These are phyloP conservation scores for Phenganax marumi DNA, from an alignment of 92 coral and sea anemone genomes.

Conservation along the genomic window DNA sequence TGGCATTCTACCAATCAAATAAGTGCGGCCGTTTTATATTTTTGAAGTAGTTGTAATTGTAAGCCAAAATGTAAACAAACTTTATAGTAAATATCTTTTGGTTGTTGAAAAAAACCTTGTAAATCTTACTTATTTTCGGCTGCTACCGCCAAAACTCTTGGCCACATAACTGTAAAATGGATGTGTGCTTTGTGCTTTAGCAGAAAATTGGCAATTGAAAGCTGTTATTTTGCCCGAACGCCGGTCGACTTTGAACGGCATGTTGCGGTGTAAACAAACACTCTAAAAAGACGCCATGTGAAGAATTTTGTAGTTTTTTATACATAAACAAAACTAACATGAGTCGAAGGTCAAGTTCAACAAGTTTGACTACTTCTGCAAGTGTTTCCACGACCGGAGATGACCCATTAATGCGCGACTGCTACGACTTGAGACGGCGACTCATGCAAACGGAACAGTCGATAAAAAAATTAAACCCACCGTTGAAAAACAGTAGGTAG, in stretches of 20 bases:
- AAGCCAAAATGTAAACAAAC: conserved; percentile 20
- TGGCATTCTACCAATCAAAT: not conserved
- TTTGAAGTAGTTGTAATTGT: not conserved
- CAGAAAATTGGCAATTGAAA: not conserved
- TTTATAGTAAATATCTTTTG: conserved; percentile 13
- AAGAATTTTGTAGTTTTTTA: not conserved
- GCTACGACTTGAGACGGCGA: conserved; percentile 89
- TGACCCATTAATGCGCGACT: conserved; percentile 95
- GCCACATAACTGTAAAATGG: not conserved
- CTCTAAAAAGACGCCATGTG: conserved; percentile 19
- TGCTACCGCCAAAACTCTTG: not conserved
- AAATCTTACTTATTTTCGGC: not conserved
- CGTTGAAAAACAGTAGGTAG: conserved; percentile 69
- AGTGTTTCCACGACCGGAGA: conserved; percentile 83
- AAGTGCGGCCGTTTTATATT: conserved; percentile 16
- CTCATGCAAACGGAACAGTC: conserved; percentile 96
- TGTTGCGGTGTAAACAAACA: conserved; percentile 3
- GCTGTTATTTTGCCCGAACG: not conserved
- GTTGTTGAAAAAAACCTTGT: not conserved
- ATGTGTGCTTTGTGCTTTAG: not conserved
- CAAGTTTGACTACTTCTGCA: conserved; percentile 77
- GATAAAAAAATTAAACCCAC: conserved; percentile 89
- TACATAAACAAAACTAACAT: conserved; percentile 45
- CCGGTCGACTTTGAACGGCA: not conserved
- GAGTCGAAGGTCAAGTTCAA: conserved; percentile 96